Evolutionary conservation across 23 tunicate genomes (phyloP).

Genomic region (Botrylloides violaceus): DNA sequence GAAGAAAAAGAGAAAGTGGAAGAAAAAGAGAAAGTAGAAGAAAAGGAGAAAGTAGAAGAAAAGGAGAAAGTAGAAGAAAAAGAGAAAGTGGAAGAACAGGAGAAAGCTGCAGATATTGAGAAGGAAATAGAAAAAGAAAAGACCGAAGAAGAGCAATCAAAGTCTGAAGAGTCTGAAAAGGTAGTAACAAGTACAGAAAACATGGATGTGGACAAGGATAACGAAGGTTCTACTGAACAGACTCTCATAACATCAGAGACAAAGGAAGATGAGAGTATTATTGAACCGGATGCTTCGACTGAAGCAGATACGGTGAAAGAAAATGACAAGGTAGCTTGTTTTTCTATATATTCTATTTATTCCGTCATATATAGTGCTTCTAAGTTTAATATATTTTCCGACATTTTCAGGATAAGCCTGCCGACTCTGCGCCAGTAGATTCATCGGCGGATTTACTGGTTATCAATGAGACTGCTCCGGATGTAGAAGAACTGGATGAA

Average conservation of each 20-base stretch:
- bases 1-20: background rate
- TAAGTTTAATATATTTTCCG: too few species aligned
- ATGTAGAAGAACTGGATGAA: slow-evolving; percentile 28
- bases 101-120: slow-evolving; percentile 15
- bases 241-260: background rate
- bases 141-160: background rate
- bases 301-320: background rate
- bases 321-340: too few species aligned
- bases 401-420: background rate
- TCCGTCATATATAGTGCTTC: too few species aligned
- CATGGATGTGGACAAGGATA: background rate
- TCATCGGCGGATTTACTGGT: background rate
- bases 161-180: slow-evolving; percentile 8
- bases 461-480: background rate
- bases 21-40: slow-evolving; percentile 11
- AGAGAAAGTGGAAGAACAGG: slow-evolving; percentile 2
- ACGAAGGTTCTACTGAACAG: background rate
- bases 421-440: background rate
- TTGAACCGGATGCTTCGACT: slow-evolving; percentile 13
- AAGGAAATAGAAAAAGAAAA: slow-evolving; percentile 5
- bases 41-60: background rate
- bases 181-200: slow-evolving; percentile 21
- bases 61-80: background rate
- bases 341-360: background rate
- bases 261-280: background rate